phyloP scores from a whole-genome alignment of 2,888 invertebrate genomes.

The Fragum fragum region DNA sequence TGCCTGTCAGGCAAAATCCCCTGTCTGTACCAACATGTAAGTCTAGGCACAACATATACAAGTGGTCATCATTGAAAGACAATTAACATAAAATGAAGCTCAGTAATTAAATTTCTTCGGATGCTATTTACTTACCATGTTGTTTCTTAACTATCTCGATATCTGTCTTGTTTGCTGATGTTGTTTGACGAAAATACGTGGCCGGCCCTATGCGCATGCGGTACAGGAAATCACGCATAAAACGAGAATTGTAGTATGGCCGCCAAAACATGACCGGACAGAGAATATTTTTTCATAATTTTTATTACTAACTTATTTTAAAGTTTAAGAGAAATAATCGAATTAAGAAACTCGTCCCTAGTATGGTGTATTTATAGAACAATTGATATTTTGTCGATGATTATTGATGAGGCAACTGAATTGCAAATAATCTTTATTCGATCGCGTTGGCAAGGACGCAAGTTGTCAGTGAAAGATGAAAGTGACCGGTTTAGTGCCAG shows the following conservation, averaged over 20 bases:
- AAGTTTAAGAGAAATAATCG: no score
- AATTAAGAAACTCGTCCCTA: no score
- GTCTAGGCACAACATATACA: no score
- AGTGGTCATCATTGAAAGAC: no score
- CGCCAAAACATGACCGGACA: slow-evolving; percentile 64
- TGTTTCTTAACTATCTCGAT: not conserved
- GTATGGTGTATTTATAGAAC: no score
- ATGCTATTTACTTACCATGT: slow-evolving; percentile 64
- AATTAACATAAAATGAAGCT: no score
- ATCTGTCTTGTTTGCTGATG: not conserved
- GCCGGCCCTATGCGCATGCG: slow-evolving; percentile 73
- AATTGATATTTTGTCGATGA: no score
- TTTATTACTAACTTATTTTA: not conserved
- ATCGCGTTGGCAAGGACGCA: slow-evolving; percentile 50
- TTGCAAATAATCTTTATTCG: not conserved
- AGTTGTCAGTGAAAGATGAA: slow-evolving; percentile 67
- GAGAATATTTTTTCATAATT: not conserved
- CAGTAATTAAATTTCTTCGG: no score
- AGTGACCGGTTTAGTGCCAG: slow-evolving; percentile 88
- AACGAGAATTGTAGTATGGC: slow-evolving; percentile 57
- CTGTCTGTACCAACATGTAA: no score
- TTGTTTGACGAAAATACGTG: slow-evolving; percentile 77
- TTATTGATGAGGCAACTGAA: no score
- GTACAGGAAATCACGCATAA: slow-evolving; percentile 63
- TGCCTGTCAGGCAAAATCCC: no score